These are phyloP conservation scores for Hemaris fuciformis DNA, from an alignment of 2,888 invertebrate species.

Conservation along the genomic window DNA sequence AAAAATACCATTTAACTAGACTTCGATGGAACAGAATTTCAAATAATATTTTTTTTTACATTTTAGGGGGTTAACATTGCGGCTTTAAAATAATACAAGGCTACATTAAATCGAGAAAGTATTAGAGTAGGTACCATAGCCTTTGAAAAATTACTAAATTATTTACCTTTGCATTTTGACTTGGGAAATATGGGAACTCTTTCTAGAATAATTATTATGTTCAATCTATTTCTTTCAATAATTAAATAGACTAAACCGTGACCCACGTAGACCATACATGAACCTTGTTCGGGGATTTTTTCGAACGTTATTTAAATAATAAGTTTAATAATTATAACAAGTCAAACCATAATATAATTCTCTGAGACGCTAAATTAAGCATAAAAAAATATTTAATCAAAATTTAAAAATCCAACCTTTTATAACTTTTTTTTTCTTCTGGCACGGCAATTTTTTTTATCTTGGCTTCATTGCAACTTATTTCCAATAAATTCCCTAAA, in stretches of 20 bases:
- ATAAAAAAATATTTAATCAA: too few species aligned
- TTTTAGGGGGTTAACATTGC: not conserved
- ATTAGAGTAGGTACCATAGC: not conserved
- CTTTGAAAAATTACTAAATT: not conserved
- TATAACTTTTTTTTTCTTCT: too few species aligned
- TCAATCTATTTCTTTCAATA: not conserved
- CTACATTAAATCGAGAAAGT: not conserved
- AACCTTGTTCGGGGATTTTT: too few species aligned
- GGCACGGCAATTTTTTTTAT: too few species aligned
- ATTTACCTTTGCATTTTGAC: not conserved
- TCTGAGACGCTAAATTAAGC: too few species aligned
- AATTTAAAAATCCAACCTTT: too few species aligned
- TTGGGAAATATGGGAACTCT: not conserved
- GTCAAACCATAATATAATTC: too few species aligned
- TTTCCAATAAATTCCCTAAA: not conserved
- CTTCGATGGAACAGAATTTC: not conserved
- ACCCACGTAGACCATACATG: too few species aligned
- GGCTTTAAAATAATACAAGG: constrained; percentile 2
- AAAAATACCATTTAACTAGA: not conserved
- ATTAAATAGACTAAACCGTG: too few species aligned
- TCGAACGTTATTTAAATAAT: too few species aligned
- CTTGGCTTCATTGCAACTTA: too few species aligned
- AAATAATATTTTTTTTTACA: not conserved
- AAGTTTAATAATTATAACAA: too few species aligned
- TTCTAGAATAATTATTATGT: not conserved